Evolutionary conservation across 2,888 invertebrate species (phyloP), one percentile per base, ranked within the genome.

Genomic region (Dilophus febrilis): DNA sequence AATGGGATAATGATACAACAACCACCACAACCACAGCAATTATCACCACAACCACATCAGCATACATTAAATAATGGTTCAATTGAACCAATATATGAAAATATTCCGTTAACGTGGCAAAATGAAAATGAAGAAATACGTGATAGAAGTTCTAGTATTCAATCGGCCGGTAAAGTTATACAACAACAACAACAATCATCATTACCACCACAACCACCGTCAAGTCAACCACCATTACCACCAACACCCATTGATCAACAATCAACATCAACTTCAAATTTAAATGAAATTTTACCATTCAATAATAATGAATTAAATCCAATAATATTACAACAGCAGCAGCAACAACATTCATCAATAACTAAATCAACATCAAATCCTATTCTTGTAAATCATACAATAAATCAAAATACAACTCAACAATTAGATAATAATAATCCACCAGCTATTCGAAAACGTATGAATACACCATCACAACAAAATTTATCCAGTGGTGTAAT

Each of bases 21-120:
- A 13, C 39, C 34, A n/a, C 17, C 14, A n/a, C 22, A 22, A 22
- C 26, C 58, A 27, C 59, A 68, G 53, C 53, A 64, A 16, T 66
- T 54, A 13, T 34, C 34, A n/a, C 17, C 14, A n/a, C 22, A 22
- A 22, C 26, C 58, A 27, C 59, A 68, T 53, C 22, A 22, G 8
- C 22, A 22, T 22, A 4, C 22, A 22, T 6, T 22, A 22, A 22
- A 22, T 22, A 71, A 51, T 46, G 71, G 48, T 61, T 76, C 46
- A 45, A 75, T 73, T 12, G 84, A 84, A 53, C 84, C 84, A 1
- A 84, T 84, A 45, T 84, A 84, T 55, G 83, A 84, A 52, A 84
- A 84, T 55, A 78, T 84, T 7, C 82, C 81, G 1, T 54, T 79
- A 22, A 75, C 79, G 0, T 77, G 76, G 74, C 70, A 69, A 34